Base-by-base conservation (phyloP, 2,797 vertebrate species). In the Chaetodon trifasciatus region DNA sequence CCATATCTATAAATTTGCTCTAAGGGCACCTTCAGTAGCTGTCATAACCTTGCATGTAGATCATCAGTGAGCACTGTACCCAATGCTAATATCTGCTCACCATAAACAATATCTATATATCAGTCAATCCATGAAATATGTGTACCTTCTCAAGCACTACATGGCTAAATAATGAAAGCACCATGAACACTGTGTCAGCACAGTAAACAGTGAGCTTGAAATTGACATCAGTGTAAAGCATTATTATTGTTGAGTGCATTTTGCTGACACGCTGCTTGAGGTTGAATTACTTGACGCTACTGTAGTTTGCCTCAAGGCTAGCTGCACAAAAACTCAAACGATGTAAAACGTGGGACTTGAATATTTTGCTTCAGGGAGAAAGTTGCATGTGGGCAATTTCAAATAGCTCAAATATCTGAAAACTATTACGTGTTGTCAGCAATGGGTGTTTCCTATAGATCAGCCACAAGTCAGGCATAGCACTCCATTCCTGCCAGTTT, bases 1-100 rank as follows among this genome's bases (percentile, higher is more conserved):
- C 60, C 61, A 81, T 78, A 86, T 86, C 92, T 79, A 89, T 90
- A 90, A 85, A 93, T 91, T 81, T 77, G 69, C 74, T 79, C 62
- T 80, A 65, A 88, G 86, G 86, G 90, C 88, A 92, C 88, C 88
- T 91, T 93, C 86, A 87, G 73, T 79, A 52, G 70, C 85, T 79
- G 77, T 78, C 84, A 79, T 62, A 77, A 73, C 35, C 64, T 52
- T 3, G 19, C 75, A 63, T 79, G 81, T 87, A 87, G 83, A 91
- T 93, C 65, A 84, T 86, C 67, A 73, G 76, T 21, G 49, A 70
- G 70, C 73, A 17, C 37, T 70, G 62, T 56, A 76, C 58, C 50
- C 44, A 42, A 69, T 87, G 79, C 81, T 88, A 88, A 90, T 85
- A 79, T 86, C 65, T 82, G 56, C 44, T 89, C 67, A 49, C 64